phyloP scores from a whole-genome alignment of 2,888 invertebrate genomes.

The Nesidiocoris tenuis region DNA sequence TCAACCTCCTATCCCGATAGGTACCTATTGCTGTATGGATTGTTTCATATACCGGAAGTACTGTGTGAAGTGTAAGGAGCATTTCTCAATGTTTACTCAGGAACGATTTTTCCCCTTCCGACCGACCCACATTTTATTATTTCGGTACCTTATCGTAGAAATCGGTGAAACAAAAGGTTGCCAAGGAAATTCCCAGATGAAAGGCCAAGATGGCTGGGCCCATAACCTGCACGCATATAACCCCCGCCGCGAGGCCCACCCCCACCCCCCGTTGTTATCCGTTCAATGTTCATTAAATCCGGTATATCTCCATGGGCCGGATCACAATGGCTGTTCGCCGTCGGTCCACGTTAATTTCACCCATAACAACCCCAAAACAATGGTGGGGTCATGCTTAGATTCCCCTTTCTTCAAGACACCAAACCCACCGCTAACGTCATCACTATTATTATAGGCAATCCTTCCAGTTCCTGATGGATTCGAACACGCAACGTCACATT shows the following conservation, averaged over 20 bases:
- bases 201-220: not conserved
- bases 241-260: not conserved
- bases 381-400: not conserved
- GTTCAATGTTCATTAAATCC: not conserved
- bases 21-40: too few relatives aligned
- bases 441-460: not conserved
- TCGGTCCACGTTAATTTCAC: not conserved
- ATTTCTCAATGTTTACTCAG: too few relatives aligned
- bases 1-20: too few relatives aligned
- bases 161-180: not conserved
- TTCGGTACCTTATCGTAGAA: not conserved
- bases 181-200: not conserved
- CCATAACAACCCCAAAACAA: not conserved
- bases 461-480: not conserved
- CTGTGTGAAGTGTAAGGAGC: too few relatives aligned
- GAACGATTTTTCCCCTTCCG: not conserved
- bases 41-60: too few relatives aligned
- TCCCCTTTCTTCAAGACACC: not conserved
- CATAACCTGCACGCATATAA: not conserved
- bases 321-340: not conserved
- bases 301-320: not conserved
- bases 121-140: not conserved
- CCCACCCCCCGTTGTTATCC: not conserved
- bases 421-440: not conserved
- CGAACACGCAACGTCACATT: not conserved